Evolutionary conservation across 2,888 invertebrate genomes (phyloP).

Genomic region (Theretra japonica): DNA sequence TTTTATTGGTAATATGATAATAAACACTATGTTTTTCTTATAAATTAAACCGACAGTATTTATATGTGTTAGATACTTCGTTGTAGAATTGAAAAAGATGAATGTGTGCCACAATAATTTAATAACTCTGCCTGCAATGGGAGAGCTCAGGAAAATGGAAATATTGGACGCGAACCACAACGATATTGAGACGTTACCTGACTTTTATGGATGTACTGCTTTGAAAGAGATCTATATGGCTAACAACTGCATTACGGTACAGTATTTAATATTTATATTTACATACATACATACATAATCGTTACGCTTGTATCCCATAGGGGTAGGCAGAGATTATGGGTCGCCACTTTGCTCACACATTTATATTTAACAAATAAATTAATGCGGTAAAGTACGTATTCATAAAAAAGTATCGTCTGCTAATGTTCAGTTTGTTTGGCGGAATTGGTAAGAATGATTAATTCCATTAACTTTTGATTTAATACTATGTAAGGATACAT

Average conservation of each 20-base stretch:
- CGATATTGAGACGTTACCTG: slow-evolving; percentile 90
- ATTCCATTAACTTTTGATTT: no score
- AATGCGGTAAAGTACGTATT: no score
- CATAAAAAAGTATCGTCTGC: no score
- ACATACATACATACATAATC: no score
- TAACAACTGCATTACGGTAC: slow-evolving; percentile 92
- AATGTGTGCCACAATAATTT: slow-evolving; percentile 90
- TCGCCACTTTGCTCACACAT: no score
- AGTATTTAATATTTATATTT: no score
- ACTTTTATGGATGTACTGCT: slow-evolving; percentile 89
- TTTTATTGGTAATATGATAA: no score
- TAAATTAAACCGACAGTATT: not conserved
- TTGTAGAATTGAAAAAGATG: slow-evolving; percentile 88
- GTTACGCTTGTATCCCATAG: no score
- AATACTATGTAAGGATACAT: not conserved
- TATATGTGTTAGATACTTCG: not conserved
- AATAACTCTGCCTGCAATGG: slow-evolving; percentile 87
- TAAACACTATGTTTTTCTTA: no score
- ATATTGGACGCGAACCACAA: slow-evolving; percentile 92
- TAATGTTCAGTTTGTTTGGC: not conserved
- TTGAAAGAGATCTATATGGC: slow-evolving; percentile 93
- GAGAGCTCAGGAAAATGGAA: slow-evolving; percentile 90
- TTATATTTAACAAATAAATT: not conserved
- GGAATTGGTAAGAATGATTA: not conserved
- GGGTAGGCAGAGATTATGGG: no score